Evolutionary conservation across 2,888 invertebrate species (phyloP), one percentile per base, ranked within the genome.

Genomic region (Seira ritae): DNA sequence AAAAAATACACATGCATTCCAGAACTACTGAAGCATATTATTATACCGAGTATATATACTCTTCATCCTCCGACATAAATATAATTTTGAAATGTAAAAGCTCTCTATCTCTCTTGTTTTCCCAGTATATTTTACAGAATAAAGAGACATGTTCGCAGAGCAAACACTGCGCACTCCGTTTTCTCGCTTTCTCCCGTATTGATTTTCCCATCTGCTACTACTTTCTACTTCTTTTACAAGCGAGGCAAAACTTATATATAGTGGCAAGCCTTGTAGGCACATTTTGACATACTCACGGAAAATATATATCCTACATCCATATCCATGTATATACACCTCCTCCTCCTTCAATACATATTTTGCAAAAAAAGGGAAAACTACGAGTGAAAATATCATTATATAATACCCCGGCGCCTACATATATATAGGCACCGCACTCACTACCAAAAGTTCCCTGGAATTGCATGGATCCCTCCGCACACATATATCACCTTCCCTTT

Each of bases 111-210:
- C 73, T 69, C 62, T 62, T 62, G 62, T 62, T 83, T 74, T 83
- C 66, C 67, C 67, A 37, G 73, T 83, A 74, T 73, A 62, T 62
- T 62, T 77, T 83, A 74, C 62, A 72, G 82, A 80, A 75, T 73
- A 73, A 78, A 81, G 79, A 79, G 79, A 85, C 75, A 73, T 76
- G 68, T 77, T 82, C 77, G 62, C 72, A 76, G 82, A 78, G 85
- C 79, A 85, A 85, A 87, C 87, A 88, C 87, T 89, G 88, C 89
- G 89, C 88, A 89, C 87, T 88, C 87, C 69, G 86, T 85, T 80
- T 85, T 84, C 87, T 87, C 84, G 79, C 87, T 85, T 62, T 87
- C 88, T 86, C 88, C 86, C 84, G 84, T 89, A 89, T 89, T 88
- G 89, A 89, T 89, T 89, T 89, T 89, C 87, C 87, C 84, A 84